Evolutionary conservation across 2,797 vertebrate genomes (phyloP).

Genomic region (Ambastaia sidthimunki): DNA sequence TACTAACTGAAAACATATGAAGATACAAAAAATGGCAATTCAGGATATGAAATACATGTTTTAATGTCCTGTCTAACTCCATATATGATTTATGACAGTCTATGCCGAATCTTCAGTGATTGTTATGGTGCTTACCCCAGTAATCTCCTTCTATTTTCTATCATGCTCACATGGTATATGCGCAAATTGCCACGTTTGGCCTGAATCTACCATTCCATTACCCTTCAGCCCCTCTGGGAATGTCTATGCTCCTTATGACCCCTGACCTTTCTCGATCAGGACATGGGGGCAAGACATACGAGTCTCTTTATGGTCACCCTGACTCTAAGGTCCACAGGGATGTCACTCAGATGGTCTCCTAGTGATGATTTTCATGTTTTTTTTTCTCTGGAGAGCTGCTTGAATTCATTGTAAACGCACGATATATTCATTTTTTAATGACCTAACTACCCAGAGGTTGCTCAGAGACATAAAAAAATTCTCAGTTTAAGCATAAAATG

Average conservation of each 20-base stretch:
- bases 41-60: background rate
- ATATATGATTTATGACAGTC: constrained; percentile 64
- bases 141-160: constrained; percentile 63
- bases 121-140: constrained; percentile 64
- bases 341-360: constrained; percentile 61
- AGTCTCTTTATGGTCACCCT: constrained; percentile 76
- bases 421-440: constrained; percentile 27
- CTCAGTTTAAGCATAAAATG: background rate
- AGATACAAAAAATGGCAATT: background rate
- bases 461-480: background rate
- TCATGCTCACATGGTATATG: constrained; percentile 65
- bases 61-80: background rate
- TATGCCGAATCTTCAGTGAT: constrained; percentile 68
- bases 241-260: constrained; percentile 85
- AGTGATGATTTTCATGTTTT: constrained; percentile 22
- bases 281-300: constrained; percentile 74
- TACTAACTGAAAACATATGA: no score
- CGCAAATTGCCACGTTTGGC: constrained; percentile 75
- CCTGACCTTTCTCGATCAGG: constrained; percentile 79
- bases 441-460: background rate
- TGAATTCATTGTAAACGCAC: constrained; percentile 20
- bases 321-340: constrained; percentile 58
- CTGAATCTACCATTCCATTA: constrained; percentile 81
- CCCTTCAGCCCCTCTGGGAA: constrained; percentile 79
- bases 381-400: constrained; percentile 28